phyloP scores from a whole-genome alignment of 2,797 vertebrate species.

The Morus bassanus region DNA sequence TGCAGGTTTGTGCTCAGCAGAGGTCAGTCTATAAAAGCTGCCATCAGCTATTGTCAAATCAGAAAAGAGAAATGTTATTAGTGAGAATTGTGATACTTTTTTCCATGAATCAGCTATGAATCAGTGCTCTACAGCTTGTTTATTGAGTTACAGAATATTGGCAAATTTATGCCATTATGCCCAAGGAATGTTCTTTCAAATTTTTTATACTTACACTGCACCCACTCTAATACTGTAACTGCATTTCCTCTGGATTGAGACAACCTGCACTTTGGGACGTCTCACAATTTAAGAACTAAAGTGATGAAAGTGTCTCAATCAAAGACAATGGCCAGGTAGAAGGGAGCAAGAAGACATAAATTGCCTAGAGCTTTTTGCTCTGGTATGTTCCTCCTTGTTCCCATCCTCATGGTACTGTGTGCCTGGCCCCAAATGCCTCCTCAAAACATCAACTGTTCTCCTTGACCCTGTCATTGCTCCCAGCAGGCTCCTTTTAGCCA shows the following conservation, averaged over 20 bases:
- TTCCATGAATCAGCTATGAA: neutral
- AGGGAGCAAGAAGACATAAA: neutral
- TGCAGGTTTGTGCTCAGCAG: neutral
- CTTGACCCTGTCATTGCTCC: neutral
- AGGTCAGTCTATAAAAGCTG: neutral
- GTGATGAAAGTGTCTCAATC: neutral
- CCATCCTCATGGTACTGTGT: neutral
- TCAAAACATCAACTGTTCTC: neutral
- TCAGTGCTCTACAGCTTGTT: neutral
- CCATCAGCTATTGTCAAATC: slow-evolving; percentile 28
- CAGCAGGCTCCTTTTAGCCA: neutral
- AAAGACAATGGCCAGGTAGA: neutral
- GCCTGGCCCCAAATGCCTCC: neutral
- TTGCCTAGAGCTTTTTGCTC: neutral
- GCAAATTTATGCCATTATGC: neutral
- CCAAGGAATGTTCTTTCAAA: neutral
- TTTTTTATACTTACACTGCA: neutral
- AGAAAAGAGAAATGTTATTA: slow-evolving; percentile 31
- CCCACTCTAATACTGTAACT: neutral
- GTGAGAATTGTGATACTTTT: neutral
- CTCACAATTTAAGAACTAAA: neutral
- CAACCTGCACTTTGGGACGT: neutral
- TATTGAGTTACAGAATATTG: slow-evolving; percentile 28
- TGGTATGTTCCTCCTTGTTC: neutral
- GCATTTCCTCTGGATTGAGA: neutral